Conservation (phyloP, 1,140 invertebrate species). For the Matsumurasca onukii region DNA sequence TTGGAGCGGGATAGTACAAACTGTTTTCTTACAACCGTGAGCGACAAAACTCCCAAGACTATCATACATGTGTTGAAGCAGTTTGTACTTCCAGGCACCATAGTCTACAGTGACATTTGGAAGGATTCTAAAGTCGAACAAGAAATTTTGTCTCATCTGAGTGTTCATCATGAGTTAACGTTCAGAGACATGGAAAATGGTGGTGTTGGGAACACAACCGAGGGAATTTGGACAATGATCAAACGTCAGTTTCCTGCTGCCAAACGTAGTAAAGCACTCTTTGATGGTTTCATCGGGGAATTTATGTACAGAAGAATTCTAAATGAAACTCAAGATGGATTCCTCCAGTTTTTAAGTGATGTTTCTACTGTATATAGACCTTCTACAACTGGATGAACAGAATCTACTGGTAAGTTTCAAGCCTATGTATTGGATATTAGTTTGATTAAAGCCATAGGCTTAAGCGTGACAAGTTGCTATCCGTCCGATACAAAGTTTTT, state of each 20-base stretch:
- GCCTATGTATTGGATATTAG: too few species aligned
- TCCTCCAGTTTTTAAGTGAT: slow-evolving; percentile 25
- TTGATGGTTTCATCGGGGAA: slow-evolving; percentile 26
- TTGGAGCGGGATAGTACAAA: slow-evolving; percentile 15
- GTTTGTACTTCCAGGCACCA: slow-evolving; percentile 12
- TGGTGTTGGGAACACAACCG: slow-evolving; percentile 25
- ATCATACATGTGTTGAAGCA: slow-evolving; percentile 11
- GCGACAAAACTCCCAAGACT: slow-evolving; percentile 18
- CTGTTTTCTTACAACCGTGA: slow-evolving; percentile 10
- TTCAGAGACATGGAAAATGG: slow-evolving; percentile 30
- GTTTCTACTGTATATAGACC: slow-evolving; percentile 8
- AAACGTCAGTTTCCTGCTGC: slow-evolving; percentile 24
- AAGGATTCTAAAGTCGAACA: slow-evolving; percentile 21
- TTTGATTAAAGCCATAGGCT: too few species aligned
- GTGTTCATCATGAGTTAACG: slow-evolving; percentile 22
- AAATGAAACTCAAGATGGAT: slow-evolving; percentile 27
- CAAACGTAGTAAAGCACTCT: slow-evolving; percentile 22
- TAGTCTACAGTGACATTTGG: slow-evolving; percentile 27
- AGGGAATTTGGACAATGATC: slow-evolving; percentile 25
- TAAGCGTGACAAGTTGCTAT: too few species aligned
- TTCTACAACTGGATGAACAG: slow-evolving; percentile 13
- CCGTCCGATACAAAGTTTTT: too few species aligned
- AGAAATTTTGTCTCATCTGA: slow-evolving; percentile 3
- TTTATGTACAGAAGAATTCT: slow-evolving; percentile 25
- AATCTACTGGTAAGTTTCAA: too few species aligned